These are phyloP conservation scores for Heteromurus nitidus DNA, from an alignment of 2,888 invertebrate genomes.

Conservation along the genomic window DNA sequence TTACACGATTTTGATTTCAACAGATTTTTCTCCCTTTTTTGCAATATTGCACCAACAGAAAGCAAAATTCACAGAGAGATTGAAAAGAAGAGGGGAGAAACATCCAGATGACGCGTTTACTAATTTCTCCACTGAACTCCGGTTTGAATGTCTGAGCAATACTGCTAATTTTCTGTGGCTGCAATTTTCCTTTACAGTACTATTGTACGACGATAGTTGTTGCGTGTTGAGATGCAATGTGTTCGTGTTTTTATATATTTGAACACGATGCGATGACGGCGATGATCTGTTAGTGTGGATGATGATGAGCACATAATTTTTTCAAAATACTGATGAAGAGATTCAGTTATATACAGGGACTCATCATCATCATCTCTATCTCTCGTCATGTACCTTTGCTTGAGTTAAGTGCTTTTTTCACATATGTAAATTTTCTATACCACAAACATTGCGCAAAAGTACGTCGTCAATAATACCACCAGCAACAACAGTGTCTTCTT, in stretches of 20 bases:
- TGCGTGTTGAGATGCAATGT: neutral
- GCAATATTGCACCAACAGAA: neutral
- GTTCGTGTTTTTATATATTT: neutral
- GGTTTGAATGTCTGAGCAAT: neutral
- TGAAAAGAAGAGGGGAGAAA: neutral
- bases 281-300: slow-evolving; percentile 8
- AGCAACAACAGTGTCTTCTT: too few species aligned
- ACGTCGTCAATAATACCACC: too few species aligned
- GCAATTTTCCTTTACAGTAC: slow-evolving; percentile 5
- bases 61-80: neutral
- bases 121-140: slow-evolving; percentile 4
- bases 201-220: neutral
- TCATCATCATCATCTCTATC: slow-evolving; percentile 10
- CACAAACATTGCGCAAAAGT: too few species aligned
- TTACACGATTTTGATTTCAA: neutral
- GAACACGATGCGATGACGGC: neutral
- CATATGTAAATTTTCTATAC: too few species aligned
- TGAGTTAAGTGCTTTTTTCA: too few species aligned
- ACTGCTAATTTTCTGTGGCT: slow-evolving; percentile 9
- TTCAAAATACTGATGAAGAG: slow-evolving; percentile 13
- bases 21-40: neutral
- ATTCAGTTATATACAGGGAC: slow-evolving; percentile 9
- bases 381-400: too few species aligned
- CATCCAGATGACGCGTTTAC: slow-evolving; percentile 7
- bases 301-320: slow-evolving; percentile 17